Evolutionary conservation across 1,140 invertebrate species (phyloP).

Genomic region (Saccostrea echinata): DNA sequence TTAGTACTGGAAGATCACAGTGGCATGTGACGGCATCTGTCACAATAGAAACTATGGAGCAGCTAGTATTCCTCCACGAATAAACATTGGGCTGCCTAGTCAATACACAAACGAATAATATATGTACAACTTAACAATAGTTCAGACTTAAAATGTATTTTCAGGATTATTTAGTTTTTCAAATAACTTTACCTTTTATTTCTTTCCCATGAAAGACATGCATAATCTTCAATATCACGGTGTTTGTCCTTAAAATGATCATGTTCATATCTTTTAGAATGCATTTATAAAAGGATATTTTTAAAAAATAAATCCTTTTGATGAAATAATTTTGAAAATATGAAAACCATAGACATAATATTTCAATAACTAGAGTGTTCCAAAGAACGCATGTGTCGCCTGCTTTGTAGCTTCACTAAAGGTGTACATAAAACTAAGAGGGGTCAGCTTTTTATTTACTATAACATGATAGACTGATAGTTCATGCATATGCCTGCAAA

Average conservation of each 20-base stretch:
- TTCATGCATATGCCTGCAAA: too few relatives aligned
- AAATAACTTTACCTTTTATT: background rate
- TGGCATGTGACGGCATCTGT: background rate
- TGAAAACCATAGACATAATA: too few relatives aligned
- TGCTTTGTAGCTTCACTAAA: too few relatives aligned
- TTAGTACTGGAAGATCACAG: background rate
- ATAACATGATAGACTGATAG: too few relatives aligned
- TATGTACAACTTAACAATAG: background rate
- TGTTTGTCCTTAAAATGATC: background rate
- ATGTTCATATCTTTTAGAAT: background rate
- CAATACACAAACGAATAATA: background rate
- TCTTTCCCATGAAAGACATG: background rate
- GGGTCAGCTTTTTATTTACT: too few relatives aligned
- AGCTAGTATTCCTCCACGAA: conserved; percentile 18
- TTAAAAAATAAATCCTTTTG: too few relatives aligned
- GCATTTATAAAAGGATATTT: background rate
- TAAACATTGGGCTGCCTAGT: background rate
- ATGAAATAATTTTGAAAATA: too few relatives aligned
- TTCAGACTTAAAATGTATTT: background rate
- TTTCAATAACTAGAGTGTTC: too few relatives aligned
- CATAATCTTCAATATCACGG: background rate
- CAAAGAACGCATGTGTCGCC: too few relatives aligned
- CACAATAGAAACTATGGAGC: background rate
- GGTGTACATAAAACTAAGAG: too few relatives aligned
- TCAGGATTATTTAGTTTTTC: background rate